phyloP scores from a whole-genome alignment of 2,113 vertebrate species.

The Tenebrosternarchus preto region DNA sequence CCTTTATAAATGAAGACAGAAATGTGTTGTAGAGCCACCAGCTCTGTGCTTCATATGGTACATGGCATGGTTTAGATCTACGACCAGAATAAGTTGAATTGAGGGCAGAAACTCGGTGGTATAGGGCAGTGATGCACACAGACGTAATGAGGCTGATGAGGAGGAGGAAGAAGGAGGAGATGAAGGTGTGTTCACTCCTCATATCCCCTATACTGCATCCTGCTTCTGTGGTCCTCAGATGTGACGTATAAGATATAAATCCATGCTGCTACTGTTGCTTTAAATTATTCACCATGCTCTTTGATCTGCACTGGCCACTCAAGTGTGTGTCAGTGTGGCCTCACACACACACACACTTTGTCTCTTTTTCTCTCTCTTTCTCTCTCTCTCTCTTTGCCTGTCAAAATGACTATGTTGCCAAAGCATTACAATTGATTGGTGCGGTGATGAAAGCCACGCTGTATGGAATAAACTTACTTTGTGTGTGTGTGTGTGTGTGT shows the following conservation, averaged over 20 bases:
- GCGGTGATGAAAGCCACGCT: not conserved
- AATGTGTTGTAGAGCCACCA: not conserved
- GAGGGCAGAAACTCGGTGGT: not conserved
- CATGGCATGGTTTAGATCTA: not conserved
- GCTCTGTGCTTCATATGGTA: not conserved
- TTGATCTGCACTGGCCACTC: slow-evolving; percentile 42
- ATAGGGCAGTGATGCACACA: not conserved
- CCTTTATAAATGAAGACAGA: slow-evolving; percentile 22
- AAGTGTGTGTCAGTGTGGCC: not conserved
- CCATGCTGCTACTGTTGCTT: slow-evolving; percentile 20
- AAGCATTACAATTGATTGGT: slow-evolving; percentile 14
- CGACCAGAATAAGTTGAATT: not conserved
- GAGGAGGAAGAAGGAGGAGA: not conserved
- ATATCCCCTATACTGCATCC: not conserved
- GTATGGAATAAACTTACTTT: slow-evolving; percentile 1
- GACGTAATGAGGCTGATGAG: too few species aligned
- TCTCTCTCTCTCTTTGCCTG: not conserved
- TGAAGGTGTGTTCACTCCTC: not conserved
- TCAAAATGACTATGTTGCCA: not conserved
- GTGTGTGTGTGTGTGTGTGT: slow-evolving; percentile 1
- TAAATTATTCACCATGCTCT: slow-evolving; percentile 48
- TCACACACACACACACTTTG: not conserved
- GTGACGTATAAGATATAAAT: slow-evolving; percentile 32
- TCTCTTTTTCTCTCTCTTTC: not conserved
- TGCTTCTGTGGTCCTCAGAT: slow-evolving; percentile 14